phyloP scores from a whole-genome alignment of 2,888 invertebrate genomes.

The Alloscopus bannaensis region DNA sequence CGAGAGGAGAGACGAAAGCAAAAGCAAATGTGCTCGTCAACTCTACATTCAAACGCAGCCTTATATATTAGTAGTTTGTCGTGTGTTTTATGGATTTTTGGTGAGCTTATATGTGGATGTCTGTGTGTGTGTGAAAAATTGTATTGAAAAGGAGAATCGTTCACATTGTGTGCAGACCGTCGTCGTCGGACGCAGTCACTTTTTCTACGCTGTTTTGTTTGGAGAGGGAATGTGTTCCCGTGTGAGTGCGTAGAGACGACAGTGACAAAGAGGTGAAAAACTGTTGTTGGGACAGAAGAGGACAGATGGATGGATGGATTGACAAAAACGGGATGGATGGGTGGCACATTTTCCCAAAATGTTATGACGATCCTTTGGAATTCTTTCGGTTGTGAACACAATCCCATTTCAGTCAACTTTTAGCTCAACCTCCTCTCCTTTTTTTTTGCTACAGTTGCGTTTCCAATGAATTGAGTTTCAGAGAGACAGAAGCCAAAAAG shows the following conservation, averaged over 20 bases:
- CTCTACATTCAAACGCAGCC: no score
- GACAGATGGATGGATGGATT: conserved; percentile 37
- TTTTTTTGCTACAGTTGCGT: conserved; percentile 55
- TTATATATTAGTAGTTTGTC: no score
- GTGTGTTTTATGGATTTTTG: no score
- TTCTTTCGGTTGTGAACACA: conserved; percentile 27
- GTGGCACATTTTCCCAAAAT: conserved; percentile 62
- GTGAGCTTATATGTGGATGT: neutral
- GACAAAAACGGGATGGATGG: conserved; percentile 43
- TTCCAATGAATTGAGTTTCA: conserved; percentile 50
- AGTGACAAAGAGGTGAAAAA: conserved; percentile 54
- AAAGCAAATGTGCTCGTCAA: no score
- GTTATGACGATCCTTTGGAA: conserved; percentile 58
- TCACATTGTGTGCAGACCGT: conserved; percentile 5
- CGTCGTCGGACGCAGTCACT: neutral
- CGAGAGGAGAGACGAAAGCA: neutral
- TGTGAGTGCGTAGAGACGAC: neutral
- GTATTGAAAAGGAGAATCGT: conserved; percentile 19
- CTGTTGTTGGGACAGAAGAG: conserved; percentile 53
- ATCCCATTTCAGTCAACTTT: conserved; percentile 21
- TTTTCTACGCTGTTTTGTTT: conserved; percentile 1
- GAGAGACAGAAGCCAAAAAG: conserved; percentile 23
- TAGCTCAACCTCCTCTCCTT: conserved; percentile 4
- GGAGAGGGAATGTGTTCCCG: conserved; percentile 1
- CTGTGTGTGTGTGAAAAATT: conserved; percentile 14